phyloP scores from a whole-genome alignment of 1,140 invertebrate genomes.

The Chironomus tepperi region DNA sequence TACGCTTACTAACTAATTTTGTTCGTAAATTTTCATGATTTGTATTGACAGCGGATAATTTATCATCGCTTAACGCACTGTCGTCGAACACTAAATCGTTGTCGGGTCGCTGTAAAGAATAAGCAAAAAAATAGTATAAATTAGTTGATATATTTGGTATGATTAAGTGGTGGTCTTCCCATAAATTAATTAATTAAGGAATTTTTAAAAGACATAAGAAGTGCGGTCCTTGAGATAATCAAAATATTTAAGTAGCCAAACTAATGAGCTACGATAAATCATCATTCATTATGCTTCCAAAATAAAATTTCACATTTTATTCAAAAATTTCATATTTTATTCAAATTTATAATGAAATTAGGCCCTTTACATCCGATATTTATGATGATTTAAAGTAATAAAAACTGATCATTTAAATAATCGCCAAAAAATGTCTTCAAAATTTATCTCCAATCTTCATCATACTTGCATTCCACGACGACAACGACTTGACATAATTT shows the following conservation, averaged over 20 bases:
- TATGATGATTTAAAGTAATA: no score
- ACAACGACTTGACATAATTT: background rate
- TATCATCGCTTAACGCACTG: background rate
- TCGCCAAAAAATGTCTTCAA: background rate
- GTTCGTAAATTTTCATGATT: background rate
- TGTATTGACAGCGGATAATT: background rate
- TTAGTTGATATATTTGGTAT: background rate
- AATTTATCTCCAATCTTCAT: background rate
- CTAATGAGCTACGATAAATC: background rate
- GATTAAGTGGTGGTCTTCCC: background rate
- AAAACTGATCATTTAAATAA: background rate
- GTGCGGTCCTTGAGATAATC: background rate
- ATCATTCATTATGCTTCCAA: background rate
- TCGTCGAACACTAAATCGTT: constrained; percentile 2
- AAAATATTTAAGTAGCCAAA: background rate
- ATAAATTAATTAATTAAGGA: constrained; percentile 5
- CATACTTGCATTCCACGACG: background rate
- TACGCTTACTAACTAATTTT: constrained; percentile 19
- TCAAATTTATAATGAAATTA: no score
- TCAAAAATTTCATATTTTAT: background rate
- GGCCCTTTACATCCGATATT: no score
- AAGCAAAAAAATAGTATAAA: no score
- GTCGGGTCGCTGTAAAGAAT: background rate
- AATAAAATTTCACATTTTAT: background rate
- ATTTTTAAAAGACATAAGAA: background rate